Conservation (phyloP, 2,888 invertebrate genomes). For the Geotrupes spiniger region DNA sequence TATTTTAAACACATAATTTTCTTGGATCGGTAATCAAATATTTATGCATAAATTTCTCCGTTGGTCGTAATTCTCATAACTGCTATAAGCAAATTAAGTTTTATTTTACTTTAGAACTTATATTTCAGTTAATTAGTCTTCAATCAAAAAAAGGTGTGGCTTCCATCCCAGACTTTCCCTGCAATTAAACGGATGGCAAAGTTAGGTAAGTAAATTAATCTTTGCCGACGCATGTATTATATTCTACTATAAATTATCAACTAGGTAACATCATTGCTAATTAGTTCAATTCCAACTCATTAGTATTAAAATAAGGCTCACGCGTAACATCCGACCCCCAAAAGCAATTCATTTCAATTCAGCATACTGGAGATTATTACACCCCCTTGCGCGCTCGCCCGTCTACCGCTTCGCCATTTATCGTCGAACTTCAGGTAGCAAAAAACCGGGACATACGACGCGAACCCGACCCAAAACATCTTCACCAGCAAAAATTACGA, state of each 20-base stretch:
- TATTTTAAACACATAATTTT: no score
- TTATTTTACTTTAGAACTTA: no score
- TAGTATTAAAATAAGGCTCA: conserved; percentile 28
- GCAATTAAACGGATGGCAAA: no score
- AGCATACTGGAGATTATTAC: conserved; percentile 14
- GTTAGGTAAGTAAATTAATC: no score
- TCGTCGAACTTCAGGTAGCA: not conserved
- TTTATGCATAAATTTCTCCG: no score
- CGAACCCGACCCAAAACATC: not conserved
- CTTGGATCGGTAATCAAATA: no score
- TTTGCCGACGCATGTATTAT: no score
- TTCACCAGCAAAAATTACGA: not conserved
- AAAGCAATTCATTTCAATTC: conserved; percentile 28
- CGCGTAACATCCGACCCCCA: conserved; percentile 30
- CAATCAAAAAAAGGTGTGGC: no score
- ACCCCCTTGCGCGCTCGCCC: conserved; percentile 10
- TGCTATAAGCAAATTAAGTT: no score
- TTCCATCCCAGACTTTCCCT: no score
- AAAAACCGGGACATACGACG: not conserved
- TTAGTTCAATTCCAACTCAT: conserved; percentile 30
- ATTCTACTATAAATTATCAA: conserved; percentile 25
- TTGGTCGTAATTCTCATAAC: no score
- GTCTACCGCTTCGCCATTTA: not conserved
- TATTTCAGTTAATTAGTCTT: no score
- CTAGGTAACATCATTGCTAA: conserved; percentile 25